Evolutionary conservation across 1,140 invertebrate genomes (phyloP).

Genomic region (Diorhabda sublineata): DNA sequence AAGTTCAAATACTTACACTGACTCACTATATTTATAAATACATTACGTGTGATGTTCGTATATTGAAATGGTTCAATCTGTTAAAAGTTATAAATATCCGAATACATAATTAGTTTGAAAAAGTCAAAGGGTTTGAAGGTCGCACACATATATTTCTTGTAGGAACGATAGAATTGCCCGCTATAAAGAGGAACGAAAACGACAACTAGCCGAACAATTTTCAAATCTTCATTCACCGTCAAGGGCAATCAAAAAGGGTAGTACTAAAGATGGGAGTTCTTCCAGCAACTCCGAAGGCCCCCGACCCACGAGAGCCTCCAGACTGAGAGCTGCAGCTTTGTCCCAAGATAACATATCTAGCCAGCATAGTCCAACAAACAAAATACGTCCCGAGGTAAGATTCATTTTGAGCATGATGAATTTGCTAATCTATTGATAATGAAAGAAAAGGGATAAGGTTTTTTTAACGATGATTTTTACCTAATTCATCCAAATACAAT

Average conservation of each 20-base stretch:
- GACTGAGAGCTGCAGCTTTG: conserved; percentile 57
- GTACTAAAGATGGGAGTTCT: conserved; percentile 31
- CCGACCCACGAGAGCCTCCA: conserved; percentile 66
- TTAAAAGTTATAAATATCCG: no score
- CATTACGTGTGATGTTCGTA: no score
- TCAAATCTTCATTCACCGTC: conserved; percentile 14
- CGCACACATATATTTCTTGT: background rate
- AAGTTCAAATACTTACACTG: no score
- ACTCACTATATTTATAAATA: no score
- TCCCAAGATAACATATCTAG: conserved; percentile 8
- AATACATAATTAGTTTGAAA: background rate
- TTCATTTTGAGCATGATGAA: background rate
- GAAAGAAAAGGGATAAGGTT: no score
- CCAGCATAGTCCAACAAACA: background rate
- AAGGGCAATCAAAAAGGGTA: conserved; percentile 8
- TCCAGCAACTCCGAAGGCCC: conserved; percentile 49
- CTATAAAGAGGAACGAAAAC: conserved; percentile 63
- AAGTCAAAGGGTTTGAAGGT: background rate
- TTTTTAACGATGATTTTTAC: no score
- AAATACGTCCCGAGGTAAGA: background rate
- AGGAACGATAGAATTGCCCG: conserved; percentile 57
- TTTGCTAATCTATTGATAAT: no score
- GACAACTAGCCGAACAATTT: conserved; percentile 52
- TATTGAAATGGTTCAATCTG: no score
- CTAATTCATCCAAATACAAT: no score